phyloP scores from a whole-genome alignment of 2,888 invertebrate genomes.

The Nasonia oneida region DNA sequence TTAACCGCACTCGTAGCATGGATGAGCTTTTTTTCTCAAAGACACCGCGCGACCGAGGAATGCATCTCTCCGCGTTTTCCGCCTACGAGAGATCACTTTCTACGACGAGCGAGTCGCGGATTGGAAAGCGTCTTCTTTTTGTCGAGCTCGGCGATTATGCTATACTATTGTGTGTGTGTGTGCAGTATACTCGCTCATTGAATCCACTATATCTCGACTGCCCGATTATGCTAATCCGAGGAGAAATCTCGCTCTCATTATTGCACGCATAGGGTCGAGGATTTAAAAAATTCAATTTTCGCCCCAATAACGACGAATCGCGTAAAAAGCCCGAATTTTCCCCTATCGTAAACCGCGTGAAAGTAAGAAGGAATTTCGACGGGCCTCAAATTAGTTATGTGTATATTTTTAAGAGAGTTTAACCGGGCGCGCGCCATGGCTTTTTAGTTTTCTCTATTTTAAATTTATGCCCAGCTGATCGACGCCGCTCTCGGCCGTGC shows the following conservation, averaged over 20 bases:
- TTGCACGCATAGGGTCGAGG: no score
- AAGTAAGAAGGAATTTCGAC: slow-evolving; percentile 30
- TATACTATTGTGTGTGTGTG: background rate
- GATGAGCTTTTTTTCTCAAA: background rate
- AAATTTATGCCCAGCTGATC: slow-evolving; percentile 27
- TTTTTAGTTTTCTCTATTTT: background rate
- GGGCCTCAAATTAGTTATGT: slow-evolving; percentile 16
- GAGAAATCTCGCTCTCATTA: background rate
- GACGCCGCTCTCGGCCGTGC: background rate
- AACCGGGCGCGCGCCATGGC: background rate
- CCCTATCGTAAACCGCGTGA: slow-evolving; percentile 13
- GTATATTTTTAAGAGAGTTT: background rate
- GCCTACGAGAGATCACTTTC: slow-evolving; percentile 4
- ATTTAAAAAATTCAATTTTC: background rate
- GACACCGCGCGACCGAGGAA: background rate
- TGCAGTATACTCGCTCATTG: background rate
- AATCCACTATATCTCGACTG: background rate
- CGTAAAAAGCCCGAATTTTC: slow-evolving; percentile 25
- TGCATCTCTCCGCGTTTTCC: background rate
- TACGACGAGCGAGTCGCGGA: background rate
- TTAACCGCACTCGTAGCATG: background rate
- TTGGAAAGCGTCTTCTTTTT: slow-evolving; percentile 35
- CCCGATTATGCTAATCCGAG: slow-evolving; percentile 27
- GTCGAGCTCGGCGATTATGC: background rate
- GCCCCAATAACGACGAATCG: background rate